phyloP scores from a whole-genome alignment of 2,797 vertebrate genomes.

The Diglossa cyanea region DNA sequence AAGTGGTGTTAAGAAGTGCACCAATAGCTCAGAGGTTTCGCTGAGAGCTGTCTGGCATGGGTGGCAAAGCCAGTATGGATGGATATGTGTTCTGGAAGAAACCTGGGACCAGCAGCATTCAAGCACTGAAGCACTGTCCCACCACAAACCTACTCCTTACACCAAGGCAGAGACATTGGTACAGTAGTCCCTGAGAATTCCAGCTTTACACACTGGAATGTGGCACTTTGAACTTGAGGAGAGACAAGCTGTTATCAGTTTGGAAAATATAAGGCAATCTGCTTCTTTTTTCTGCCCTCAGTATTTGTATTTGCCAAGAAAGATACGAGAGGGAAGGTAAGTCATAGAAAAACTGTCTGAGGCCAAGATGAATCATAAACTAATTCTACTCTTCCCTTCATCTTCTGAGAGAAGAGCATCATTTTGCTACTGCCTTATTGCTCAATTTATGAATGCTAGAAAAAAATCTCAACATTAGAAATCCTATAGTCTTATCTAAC shows the following conservation, averaged over 20 bases:
- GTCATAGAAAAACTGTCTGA: not conserved
- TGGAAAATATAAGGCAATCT: not conserved
- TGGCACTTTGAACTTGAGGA: not conserved
- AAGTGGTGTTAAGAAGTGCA: not conserved
- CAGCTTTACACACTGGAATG: not conserved
- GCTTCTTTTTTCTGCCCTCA: not conserved
- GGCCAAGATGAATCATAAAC: not conserved
- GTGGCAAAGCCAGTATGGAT: not conserved
- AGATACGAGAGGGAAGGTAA: not conserved
- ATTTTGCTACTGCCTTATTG: not conserved
- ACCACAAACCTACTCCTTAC: not conserved
- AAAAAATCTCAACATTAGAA: not conserved
- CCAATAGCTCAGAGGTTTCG: not conserved
- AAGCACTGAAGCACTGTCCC: not conserved
- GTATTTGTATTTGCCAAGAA: not conserved
- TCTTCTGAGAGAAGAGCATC: not conserved
- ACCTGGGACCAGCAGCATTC: fast-evolving
- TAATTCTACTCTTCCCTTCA: not conserved
- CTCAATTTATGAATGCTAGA: not conserved
- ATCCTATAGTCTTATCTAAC: not conserved
- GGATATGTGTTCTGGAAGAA: not conserved
- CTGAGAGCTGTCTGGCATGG: not conserved
- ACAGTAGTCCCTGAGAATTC: not conserved
- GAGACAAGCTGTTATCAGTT: not conserved
- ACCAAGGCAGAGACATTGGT: not conserved